Base-by-base conservation (phyloP, 1,140 invertebrate genomes). In the Aplysia californica region DNA sequence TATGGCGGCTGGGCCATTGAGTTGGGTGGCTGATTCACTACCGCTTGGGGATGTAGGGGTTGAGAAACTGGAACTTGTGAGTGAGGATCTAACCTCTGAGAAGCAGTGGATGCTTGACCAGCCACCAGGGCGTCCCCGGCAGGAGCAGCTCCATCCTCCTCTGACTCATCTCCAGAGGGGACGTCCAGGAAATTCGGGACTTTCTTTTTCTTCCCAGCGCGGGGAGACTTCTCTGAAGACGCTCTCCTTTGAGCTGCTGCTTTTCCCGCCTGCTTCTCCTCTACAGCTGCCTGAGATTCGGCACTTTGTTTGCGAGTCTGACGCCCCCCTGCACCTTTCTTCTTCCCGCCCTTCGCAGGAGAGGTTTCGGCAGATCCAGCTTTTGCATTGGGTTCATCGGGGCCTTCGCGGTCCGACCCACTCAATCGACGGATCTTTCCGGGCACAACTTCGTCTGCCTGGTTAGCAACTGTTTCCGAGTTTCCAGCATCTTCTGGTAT, bases 111-210 rank as follows among this genome's bases (percentile, higher is more conserved):
- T 26, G 10, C 20, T 61, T 10, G 58, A 23, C 10, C 64, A 5
- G 18, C 64, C 33, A 10, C 4, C 64, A 18, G 33, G 23, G 5
- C 29, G 15, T 66, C 15, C 29, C 36, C 23, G 18, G 15, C 29
- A 15, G 35, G 18, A 18, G 5, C 15, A 33, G 4, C 23, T 10
- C 20, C 61, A 66, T 56, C 59, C 10, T 75, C 72, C 56, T 75
- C 72, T n/a, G n/a, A n/a, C n/a, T n/a, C n/a, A 6, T 39, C 67
- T 64, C 72, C 72, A n/a, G 58, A 64, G 15, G 59, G 59, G 1
- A 75, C 72, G 56, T 66, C 72, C 29, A 75, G 39, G 33, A 75
- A 75, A 41, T 75, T 75, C 15, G 72, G 72, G 21, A 75, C 41
- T 10, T 64, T 75, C 39, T 66, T 65, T 23, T 66, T 75, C 39